Evolutionary conservation across 2,797 vertebrate species (phyloP).

Genomic region (Melanotaenia nigrans): DNA sequence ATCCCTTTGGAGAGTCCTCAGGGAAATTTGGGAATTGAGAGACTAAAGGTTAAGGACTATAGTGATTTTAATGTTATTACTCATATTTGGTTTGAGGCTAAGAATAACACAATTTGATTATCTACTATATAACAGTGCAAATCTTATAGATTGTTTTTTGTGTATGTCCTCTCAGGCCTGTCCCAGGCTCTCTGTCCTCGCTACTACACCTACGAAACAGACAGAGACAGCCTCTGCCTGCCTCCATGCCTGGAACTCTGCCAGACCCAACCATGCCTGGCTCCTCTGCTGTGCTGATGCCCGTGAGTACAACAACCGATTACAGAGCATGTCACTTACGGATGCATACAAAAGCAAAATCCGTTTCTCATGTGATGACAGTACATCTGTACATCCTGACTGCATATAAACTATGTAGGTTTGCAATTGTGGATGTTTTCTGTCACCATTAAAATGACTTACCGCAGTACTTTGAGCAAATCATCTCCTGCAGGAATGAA

Average conservation of each 20-base stretch:
- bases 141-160: conserved; percentile 21
- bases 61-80: neutral
- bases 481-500: conserved; percentile 19
- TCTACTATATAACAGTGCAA: neutral
- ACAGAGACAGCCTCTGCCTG: conserved; percentile 98
- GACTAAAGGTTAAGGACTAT: neutral
- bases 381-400: conserved; percentile 8
- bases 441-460: conserved; percentile 25
- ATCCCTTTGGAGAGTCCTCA: no score
- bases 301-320: conserved; percentile 87
- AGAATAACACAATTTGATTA: conserved; percentile 8
- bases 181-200: conserved; percentile 98
- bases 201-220: conserved; percentile 98
- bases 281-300: conserved; percentile 98
- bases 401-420: conserved; percentile 7
- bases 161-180: conserved; percentile 86
- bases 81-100: conserved; percentile 3
- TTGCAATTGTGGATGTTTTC: conserved; percentile 30
- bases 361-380: conserved; percentile 30
- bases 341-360: conserved; percentile 25
- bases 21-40: no score
- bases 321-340: conserved; percentile 49
- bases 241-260: conserved; percentile 98
- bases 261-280: conserved; percentile 98
- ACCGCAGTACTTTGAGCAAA: conserved; percentile 8